Percentiles rank a stretch among this genome's conserved stretches.
phyloP scores from a whole-genome alignment of 2,797 vertebrate species.

The Cichlasoma orientale region DNA sequence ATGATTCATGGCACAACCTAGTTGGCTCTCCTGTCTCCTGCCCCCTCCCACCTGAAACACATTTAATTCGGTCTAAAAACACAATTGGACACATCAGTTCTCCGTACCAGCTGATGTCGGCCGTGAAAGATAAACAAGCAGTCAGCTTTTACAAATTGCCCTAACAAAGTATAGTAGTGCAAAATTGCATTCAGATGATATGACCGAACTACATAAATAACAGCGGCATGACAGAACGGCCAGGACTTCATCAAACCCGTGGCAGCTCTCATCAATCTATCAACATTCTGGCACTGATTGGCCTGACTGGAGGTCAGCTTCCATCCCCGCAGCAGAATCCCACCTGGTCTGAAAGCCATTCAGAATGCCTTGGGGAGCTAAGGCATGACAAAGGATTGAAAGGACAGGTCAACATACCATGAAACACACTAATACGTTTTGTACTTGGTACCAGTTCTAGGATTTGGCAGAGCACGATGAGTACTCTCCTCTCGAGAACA shows the following conservation, averaged over 20 bases:
- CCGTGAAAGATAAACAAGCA: constrained; percentile 75
- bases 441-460: constrained; percentile 20
- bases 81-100: constrained; percentile 50
- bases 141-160: constrained; percentile 71
- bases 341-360: constrained; percentile 71
- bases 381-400: constrained; percentile 57
- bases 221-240: constrained; percentile 58
- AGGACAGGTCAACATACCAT: constrained; percentile 48
- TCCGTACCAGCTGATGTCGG: constrained; percentile 52
- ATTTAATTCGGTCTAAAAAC: constrained; percentile 62
- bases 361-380: constrained; percentile 52
- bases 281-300: constrained; percentile 65
- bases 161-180: constrained; percentile 64
- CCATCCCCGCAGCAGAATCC: constrained; percentile 61
- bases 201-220: constrained; percentile 65
- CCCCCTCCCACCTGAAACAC: constrained; percentile 72
- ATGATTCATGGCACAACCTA: constrained; percentile 60
- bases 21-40: constrained; percentile 50
- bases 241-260: constrained; percentile 67
- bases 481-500: constrained; percentile 2
- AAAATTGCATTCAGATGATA: constrained; percentile 81
- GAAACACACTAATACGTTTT: constrained; percentile 32
- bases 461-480: constrained; percentile 27
- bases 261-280: constrained; percentile 78
- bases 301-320: constrained; percentile 75